Base-by-base conservation (phyloP, 1,140 invertebrate genomes). In the Eurytemora carolleeae region DNA sequence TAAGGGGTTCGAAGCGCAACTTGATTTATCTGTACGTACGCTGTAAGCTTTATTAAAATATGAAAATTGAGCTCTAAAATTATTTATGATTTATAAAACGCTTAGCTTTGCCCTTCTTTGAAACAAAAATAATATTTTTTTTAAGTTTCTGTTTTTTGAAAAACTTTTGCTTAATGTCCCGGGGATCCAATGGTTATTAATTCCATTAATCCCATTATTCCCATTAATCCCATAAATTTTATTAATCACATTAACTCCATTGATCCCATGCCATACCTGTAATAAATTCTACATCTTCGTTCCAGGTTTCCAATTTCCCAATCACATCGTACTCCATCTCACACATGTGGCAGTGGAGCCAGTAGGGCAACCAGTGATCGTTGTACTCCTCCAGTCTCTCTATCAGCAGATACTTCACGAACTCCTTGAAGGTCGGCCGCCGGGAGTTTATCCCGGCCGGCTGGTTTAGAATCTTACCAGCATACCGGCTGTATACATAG, bases 291-390 rank as follows among this genome's bases (percentile, higher is more conserved):
- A 53, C 58, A 31, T 65, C 64, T 57, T 63, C 57, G 18, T 24
- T 44, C 19, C 59, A 65, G 19, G 31, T 57, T 19, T 65, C 64
- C 25, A 59, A 59, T 54, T 63, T 59, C 7, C 62, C 63, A 55
- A 65, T 65, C 22, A 59, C 59, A 23, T 65, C 61, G 57, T 57
- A 65, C 24, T 63, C 24, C 23, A 65, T 59, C 12, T 56, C 24
- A 54, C 64, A 65, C 15, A 65, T 53, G 20, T 65, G 57, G 20
- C 64, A 65, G 25, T 63, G 64, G 3, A 59, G 24, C 21, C 44
- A 54, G 24, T 63, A 59, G 31, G 64, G 64, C 26, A 58, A 53
- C 61, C 60, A 63, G 57, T 65, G 64, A 19, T 64, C 63, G 52
- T 64, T 60, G 59, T 64, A 64, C 12, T 58, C 31, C 3, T 25